Evolutionary conservation across 1,140 invertebrate species (phyloP), one percentile per base, ranked within the genome.

Genomic region (Nomia melanderi): DNA sequence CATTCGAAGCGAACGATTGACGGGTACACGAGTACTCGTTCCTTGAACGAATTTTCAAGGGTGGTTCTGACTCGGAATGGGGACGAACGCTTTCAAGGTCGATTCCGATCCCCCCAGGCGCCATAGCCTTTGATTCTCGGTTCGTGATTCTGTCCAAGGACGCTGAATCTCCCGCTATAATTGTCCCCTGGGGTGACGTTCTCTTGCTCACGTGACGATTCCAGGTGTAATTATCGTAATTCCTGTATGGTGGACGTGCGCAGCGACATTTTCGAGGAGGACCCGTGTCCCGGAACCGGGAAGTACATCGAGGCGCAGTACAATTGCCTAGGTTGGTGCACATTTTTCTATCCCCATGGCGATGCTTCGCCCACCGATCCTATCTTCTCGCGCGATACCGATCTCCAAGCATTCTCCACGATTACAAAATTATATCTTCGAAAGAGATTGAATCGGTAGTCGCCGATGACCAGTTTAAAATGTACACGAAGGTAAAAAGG

Each of bases 301-400:
- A 94, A 94, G 87, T 95, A 95, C 90, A 90, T 94, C 83, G 94
- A 95, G 90, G 93, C 94, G 77, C 93, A 94, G 74, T 94, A 93
- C 91, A 86, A 92, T 77, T 95, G 94, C 86, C 86, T 90, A 92
- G 93, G 93, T 93, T 92, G 90, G 92, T 93, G 87, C 25, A 80
- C 29, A 67, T 44, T 72, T 77, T 69, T 72, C 63, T 78, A 71
- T 71, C 64, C 23, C 69, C 41, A 44, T 12, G 63, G 23, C 9
- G 25, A 23, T n/a, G n/a, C n/a, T n/a, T n/a, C n/a, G n/a, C n/a
- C n/a, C n/a, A n/a, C n/a, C n/a, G n/a, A n/a, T n/a, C n/a, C n/a
- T n/a, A n/a, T 44, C 41, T 44, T 44, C 20, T 44, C 11, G 2
- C 50, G 14, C 14, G 6, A 9, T 0, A 1, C 8, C 17, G n/a